A percentile compares a stretch with the other conserved stretches of the same genome.
Conservation (phyloP, 2,797 vertebrate genomes). For the Sebastiscus albofasciatus region DNA sequence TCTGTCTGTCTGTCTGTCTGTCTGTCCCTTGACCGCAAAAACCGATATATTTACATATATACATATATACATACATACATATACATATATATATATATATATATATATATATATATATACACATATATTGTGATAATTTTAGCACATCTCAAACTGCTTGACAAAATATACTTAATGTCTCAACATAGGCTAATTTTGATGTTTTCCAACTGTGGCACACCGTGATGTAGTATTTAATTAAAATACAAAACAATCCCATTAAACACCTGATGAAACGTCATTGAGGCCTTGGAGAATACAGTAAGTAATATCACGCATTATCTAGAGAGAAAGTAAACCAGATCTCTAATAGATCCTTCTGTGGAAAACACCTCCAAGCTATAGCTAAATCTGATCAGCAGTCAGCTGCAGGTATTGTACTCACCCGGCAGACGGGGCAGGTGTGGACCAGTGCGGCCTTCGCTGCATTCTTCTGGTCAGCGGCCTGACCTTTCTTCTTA, state of each 20-base stretch:
- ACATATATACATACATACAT: too few species aligned
- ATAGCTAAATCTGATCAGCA: too few species aligned
- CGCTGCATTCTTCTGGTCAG: conserved; percentile 88
- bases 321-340: neutral
- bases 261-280: neutral
- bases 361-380: neutral
- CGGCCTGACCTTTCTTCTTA: conserved; percentile 85
- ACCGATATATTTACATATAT: too few species aligned
- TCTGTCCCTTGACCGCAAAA: too few species aligned
- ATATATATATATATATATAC: neutral
- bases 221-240: neutral
- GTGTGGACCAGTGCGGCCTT: conserved; percentile 87
- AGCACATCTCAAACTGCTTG: neutral
- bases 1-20: too few species aligned
- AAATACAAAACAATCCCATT: neutral
- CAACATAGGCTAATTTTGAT: neutral
- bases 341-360: neutral
- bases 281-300: neutral
- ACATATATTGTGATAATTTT: neutral
- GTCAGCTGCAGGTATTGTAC: neutral
- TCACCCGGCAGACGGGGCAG: conserved; percentile 87
- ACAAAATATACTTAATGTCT: neutral
- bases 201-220: neutral
- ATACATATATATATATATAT: too few species aligned
- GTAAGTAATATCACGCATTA: neutral